Percentiles rank a stretch among this genome's conserved stretches.
These are phyloP conservation scores for Agriopis aurantiaria DNA, from an alignment of 2,888 invertebrate genomes.

Conservation along the genomic window DNA sequence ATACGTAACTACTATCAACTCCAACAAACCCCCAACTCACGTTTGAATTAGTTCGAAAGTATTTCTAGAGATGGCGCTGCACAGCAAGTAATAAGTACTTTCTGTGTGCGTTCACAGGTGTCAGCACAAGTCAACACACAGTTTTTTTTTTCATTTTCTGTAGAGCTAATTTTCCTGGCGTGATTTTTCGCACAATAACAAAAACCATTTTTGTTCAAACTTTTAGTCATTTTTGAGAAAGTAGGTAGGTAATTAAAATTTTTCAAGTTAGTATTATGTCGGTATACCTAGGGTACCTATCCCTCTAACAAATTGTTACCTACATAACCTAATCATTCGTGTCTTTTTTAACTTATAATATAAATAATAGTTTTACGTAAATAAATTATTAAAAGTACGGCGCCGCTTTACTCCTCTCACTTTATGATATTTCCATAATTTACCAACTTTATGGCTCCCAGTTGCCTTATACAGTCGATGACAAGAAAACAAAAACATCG, in stretches of 20 bases:
- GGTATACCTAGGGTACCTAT: too few species aligned
- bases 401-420: background rate
- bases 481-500: conserved; percentile 46
- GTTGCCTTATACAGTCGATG: conserved; percentile 34
- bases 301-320: too few species aligned
- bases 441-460: conserved; percentile 10
- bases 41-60: conserved; percentile 10
- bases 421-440: conserved; percentile 3
- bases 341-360: too few species aligned
- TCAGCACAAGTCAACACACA: conserved; percentile 24
- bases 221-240: too few species aligned
- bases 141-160: too few species aligned
- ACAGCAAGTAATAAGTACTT: background rate
- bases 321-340: too few species aligned
- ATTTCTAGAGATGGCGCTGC: conserved; percentile 41
- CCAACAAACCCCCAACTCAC: background rate
- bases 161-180: too few species aligned
- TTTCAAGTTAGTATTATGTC: too few species aligned
- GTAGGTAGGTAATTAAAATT: too few species aligned
- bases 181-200: background rate
- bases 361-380: background rate
- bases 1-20: conserved; percentile 4
- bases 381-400: background rate
- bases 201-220: background rate
- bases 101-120: conserved; percentile 19